Percentiles rank a stretch among this genome's conserved stretches.
Evolutionary conservation across 2,113 vertebrate species (phyloP).

Genomic region (Cygnus atratus): DNA sequence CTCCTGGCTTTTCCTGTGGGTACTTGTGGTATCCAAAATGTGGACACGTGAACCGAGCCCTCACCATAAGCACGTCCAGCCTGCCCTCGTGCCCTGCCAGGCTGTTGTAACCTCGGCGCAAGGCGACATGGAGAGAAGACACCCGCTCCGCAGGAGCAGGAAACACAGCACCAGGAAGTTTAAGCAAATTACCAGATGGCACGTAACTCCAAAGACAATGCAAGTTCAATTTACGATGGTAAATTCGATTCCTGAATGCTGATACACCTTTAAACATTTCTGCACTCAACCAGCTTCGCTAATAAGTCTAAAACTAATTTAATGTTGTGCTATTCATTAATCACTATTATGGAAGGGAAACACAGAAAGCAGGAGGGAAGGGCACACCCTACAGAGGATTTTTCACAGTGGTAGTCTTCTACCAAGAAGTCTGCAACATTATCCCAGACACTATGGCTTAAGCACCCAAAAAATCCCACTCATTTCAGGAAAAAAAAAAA

Average conservation of each 20-base stretch:
- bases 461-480: background rate
- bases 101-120: background rate
- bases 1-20: background rate
- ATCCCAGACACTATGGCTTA: background rate
- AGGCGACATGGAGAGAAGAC: background rate
- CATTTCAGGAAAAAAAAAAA: background rate
- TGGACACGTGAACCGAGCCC: background rate
- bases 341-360: constrained; percentile 1
- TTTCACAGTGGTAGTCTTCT: background rate
- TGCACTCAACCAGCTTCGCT: background rate
- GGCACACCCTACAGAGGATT: background rate
- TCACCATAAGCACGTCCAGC: fast-evolving
- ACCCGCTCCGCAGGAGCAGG: background rate
- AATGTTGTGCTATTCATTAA: constrained; percentile 18
- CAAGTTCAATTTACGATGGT: background rate
- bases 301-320: constrained; percentile 28
- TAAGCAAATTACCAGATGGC: background rate
- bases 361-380: background rate
- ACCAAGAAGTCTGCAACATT: background rate
- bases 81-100: background rate
- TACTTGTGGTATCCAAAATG: background rate
- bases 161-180: background rate
- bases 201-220: background rate
- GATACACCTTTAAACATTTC: constrained; percentile 18
- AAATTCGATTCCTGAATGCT: constrained; percentile 9